phyloP scores from a whole-genome alignment of 2,888 invertebrate species.

The Thera britannica region DNA sequence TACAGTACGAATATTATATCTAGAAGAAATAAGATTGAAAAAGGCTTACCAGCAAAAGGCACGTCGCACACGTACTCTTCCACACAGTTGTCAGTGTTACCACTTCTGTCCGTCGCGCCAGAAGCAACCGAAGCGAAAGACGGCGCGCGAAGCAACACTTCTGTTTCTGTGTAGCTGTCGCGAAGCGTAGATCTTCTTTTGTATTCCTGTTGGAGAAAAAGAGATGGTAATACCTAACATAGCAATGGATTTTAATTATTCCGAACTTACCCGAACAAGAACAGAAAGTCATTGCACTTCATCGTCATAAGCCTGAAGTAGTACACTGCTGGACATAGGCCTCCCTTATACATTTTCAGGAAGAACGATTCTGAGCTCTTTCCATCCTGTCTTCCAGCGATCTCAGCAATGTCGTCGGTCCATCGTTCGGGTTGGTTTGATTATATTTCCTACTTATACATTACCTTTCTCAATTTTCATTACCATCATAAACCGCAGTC shows the following conservation, averaged over 20 bases:
- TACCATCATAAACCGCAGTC: too few relatives aligned
- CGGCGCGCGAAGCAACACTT: constrained; percentile 90
- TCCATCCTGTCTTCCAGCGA: too few relatives aligned
- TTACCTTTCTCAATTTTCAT: too few relatives aligned
- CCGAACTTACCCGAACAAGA: neutral
- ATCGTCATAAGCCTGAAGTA: too few relatives aligned
- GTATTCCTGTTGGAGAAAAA: constrained; percentile 87
- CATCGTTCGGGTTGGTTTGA: too few relatives aligned
- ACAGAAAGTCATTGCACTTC: neutral
- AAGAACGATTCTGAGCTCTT: too few relatives aligned
- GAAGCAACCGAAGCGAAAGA: constrained; percentile 90
- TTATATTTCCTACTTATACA: too few relatives aligned
- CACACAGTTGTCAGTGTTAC: constrained; percentile 92
- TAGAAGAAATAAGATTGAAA: neutral
- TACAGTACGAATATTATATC: neutral
- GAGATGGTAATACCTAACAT: neutral
- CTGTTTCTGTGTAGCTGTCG: constrained; percentile 94
- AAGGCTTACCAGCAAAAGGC: constrained; percentile 92
- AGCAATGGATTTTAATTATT: neutral
- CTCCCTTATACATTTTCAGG: too few relatives aligned
- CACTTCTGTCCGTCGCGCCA: constrained; percentile 92
- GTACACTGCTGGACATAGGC: too few relatives aligned
- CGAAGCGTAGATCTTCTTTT: constrained; percentile 89
- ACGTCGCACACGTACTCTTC: constrained; percentile 94
- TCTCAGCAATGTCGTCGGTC: too few relatives aligned